Conservation (phyloP, 2,888 invertebrate genomes). For the Orchestes rusci region DNA sequence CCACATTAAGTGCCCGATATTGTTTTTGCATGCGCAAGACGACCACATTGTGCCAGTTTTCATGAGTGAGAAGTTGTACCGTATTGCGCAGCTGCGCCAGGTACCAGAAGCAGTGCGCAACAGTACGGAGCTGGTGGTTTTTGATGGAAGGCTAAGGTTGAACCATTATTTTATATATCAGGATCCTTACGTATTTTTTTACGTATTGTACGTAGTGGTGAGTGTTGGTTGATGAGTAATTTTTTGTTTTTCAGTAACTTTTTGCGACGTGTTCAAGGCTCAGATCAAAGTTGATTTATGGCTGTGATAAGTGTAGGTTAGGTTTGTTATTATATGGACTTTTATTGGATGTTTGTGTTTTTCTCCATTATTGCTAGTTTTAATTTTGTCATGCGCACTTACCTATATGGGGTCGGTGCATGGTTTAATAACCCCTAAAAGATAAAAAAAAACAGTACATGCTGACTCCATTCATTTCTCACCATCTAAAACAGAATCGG, state of each 20-base stretch:
- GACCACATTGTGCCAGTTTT: constrained; percentile 78
- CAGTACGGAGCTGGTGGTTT: constrained; percentile 28
- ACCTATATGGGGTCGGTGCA: no score
- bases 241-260: constrained; percentile 1
- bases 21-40: constrained; percentile 89
- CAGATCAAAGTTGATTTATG: constrained; percentile 25
- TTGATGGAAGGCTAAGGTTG: constrained; percentile 24
- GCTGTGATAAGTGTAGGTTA: constrained; percentile 23
- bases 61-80: constrained; percentile 57
- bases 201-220: constrained; percentile 36
- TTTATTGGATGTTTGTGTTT: no score
- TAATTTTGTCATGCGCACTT: no score
- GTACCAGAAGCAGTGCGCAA: constrained; percentile 9
- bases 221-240: constrained; percentile 1
- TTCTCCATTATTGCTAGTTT: no score
- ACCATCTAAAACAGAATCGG: no score
- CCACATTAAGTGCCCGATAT: constrained; percentile 61
- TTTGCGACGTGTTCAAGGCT: constrained; percentile 20
- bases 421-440: no score
- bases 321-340: no score
- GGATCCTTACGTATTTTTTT: constrained; percentile 34
- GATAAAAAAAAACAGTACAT: no score
- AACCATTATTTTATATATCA: constrained; percentile 31
- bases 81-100: constrained; percentile 22
- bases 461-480: no score